Percentiles rank a stretch among this genome's conserved stretches.
Conservation (phyloP, 2,888 invertebrate genomes). For the Callyntrura sp. region DNA sequence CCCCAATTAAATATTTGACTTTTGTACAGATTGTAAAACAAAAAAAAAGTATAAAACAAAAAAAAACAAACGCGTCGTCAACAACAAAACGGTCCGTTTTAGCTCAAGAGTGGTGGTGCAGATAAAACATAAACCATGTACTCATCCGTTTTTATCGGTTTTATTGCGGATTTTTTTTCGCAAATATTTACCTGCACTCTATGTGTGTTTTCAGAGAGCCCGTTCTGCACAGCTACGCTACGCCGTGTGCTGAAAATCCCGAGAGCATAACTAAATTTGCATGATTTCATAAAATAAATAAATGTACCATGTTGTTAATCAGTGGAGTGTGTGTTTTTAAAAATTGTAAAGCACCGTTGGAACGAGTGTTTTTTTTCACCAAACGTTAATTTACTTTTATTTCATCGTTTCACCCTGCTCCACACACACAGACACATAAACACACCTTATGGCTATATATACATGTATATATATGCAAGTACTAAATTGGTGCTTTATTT, state of each 20-base stretch:
- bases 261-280: constrained; percentile 19
- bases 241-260: not conserved
- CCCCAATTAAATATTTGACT: constrained; percentile 51
- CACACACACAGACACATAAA: too few species aligned
- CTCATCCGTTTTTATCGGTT: not conserved
- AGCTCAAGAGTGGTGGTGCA: too few species aligned
- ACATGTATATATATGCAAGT: not conserved
- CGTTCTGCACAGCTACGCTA: too few species aligned
- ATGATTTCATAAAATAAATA: constrained; percentile 41
- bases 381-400: too few species aligned
- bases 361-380: not conserved
- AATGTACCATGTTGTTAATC: not conserved
- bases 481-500: too few species aligned
- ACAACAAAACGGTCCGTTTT: too few species aligned
- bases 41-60: too few species aligned
- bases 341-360: not conserved
- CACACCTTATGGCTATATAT: too few species aligned
- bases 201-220: too few species aligned
- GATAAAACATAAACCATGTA: not conserved
- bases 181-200: constrained; percentile 38
- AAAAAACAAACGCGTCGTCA: too few species aligned
- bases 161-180: too few species aligned
- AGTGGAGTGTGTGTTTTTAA: constrained; percentile 1
- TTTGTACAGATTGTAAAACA: constrained; percentile 13
- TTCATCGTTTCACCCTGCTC: too few species aligned